These are phyloP conservation scores for Leuciscus idus DNA, from an alignment of 2,113 vertebrate species.

Conservation along the genomic window DNA sequence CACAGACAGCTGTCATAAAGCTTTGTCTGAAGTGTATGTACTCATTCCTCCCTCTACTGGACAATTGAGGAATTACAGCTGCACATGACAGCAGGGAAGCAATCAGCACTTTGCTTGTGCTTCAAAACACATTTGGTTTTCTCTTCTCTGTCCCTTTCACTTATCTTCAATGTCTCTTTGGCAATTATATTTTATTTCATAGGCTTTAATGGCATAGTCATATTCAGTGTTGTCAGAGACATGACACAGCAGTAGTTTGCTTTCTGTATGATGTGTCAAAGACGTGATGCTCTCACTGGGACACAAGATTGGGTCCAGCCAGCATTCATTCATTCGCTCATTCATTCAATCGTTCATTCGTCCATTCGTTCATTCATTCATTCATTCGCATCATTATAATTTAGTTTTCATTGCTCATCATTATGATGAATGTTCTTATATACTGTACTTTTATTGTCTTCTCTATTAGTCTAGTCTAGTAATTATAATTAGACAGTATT, in stretches of 20 bases:
- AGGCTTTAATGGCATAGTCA: neutral
- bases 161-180: neutral
- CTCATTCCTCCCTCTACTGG: constrained; percentile 68
- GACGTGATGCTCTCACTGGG: too few species aligned
- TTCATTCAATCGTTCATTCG: neutral
- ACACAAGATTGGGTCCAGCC: neutral
- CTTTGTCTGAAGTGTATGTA: neutral
- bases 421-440: neutral
- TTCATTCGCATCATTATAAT: too few species aligned
- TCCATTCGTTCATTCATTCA: too few species aligned
- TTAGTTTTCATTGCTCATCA: neutral
- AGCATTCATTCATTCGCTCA: neutral
- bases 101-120: neutral
- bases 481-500: too few species aligned
- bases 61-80: neutral
- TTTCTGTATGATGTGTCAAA: neutral
- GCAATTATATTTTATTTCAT: neutral
- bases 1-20: neutral
- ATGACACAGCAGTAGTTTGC: neutral
- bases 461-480: too few species aligned
- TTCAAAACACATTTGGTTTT: constrained; percentile 1
- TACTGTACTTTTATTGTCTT: neutral
- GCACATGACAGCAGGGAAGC: neutral
- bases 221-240: neutral
- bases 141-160: neutral